Evolutionary conservation across 1,140 invertebrate species (phyloP).

Genomic region (Drosophila chauvacae): DNA sequence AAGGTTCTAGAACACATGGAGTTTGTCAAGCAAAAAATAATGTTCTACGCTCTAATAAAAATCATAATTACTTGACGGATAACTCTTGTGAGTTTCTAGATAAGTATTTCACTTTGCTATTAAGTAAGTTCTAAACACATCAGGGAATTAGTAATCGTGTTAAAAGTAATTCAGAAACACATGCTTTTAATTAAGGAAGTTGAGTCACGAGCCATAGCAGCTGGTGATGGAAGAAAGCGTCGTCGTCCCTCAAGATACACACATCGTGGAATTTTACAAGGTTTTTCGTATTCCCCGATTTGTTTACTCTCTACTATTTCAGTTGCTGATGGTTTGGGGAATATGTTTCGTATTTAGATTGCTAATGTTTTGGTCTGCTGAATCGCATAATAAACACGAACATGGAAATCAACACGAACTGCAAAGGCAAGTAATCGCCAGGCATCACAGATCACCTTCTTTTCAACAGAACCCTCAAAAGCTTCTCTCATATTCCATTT

Average conservation of each 20-base stretch:
- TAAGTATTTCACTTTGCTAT: background rate
- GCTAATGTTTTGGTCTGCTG: constrained; percentile 70
- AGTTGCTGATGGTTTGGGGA: background rate
- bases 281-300: constrained; percentile 7
- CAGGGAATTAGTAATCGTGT: background rate
- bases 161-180: constrained; percentile 15
- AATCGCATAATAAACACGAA: constrained; percentile 54
- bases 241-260: constrained; percentile 5
- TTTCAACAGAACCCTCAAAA: constrained; percentile 21
- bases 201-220: constrained; percentile 3
- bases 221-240: constrained; percentile 5
- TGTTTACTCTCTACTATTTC: constrained; percentile 5
- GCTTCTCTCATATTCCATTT: constrained; percentile 8
- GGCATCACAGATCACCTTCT: constrained; percentile 3
- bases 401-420: constrained; percentile 3
- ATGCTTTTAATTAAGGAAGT: constrained; percentile 7
- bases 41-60: constrained; percentile 4
- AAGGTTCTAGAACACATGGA: constrained; percentile 7
- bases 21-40: constrained; percentile 12
- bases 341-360: constrained; percentile 22
- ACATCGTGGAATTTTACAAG: constrained; percentile 26
- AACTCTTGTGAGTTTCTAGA: no score
- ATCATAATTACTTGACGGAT: background rate
- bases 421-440: constrained; percentile 14
- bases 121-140: background rate